Evolutionary conservation across 2,888 invertebrate genomes (phyloP), one percentile per base, ranked within the genome.

Genomic region (Amorpha juglandis): DNA sequence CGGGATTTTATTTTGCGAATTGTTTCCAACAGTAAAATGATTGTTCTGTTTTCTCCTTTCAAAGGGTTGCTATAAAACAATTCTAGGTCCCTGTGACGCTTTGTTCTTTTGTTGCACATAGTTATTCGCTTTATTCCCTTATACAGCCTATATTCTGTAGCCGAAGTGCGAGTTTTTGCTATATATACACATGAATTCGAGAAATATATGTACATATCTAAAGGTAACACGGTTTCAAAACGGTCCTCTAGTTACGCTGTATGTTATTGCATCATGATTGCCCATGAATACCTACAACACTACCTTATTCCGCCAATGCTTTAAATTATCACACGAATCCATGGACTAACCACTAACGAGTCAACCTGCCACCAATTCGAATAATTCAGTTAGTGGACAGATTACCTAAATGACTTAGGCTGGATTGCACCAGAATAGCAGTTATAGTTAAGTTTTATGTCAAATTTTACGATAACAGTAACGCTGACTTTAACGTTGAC

Each of bases 11-110:
- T 47, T 48, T 55, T 58, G 52, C 19, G 35, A 55, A 58, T 58
- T 64, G 64, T 64, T 64, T 48, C 19, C 58, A 33, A 42, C 47
- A 48, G 55, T 48, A 48, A 53, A 35, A 47, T 64, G 47, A 48
- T 64, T n/a, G 47, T 48, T 48, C 19, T 64, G 19, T 35, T 53
- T 53, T 35, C n/a, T 38, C 9, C 19, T 19, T 64, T 35, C n/a
- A 6, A 0, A 33, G 38, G 21, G 42, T 45, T 64, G 47, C 12
- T 53, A 47, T 47, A 9, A 9, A 19, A 8, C 1, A n/a, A 8
- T 35, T 27, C 47, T 64, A 16, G 42, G 11, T 47, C 11, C 6
- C 27, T 38, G 27, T 27, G 27, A 4, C 4, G 27, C 1, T 11
- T 42, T 42, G 42, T 42, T 42, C 42, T 42, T 45, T 14, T 45